phyloP scores from a whole-genome alignment of 2,888 invertebrate species.

The Ochropacha duplaris region DNA sequence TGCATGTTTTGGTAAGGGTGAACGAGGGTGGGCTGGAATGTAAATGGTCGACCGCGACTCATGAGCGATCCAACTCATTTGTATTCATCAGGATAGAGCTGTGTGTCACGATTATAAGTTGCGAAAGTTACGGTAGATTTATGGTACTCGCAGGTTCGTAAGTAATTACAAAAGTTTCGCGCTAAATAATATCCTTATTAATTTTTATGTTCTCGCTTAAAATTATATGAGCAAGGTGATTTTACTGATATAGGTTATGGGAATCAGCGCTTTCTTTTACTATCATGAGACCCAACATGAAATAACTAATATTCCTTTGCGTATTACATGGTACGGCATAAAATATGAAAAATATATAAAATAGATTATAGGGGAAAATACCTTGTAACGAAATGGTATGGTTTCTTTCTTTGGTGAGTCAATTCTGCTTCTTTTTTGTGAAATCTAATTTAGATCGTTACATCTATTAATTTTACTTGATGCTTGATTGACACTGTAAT shows the following conservation, averaged over 20 bases:
- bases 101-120: conserved; percentile 16
- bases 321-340: too few relatives aligned
- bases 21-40: conserved; percentile 16
- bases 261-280: background rate
- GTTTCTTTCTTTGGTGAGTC: too few relatives aligned
- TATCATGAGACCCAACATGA: too few relatives aligned
- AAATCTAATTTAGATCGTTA: too few relatives aligned
- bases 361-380: too few relatives aligned
- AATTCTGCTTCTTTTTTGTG: too few relatives aligned
- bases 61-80: conserved; percentile 31
- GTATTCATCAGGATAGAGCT: conserved; percentile 39
- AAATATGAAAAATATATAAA: too few relatives aligned
- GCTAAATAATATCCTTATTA: conserved; percentile 15
- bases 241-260: background rate
- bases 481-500: too few relatives aligned
- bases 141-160: conserved; percentile 16
- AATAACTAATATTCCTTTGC: too few relatives aligned
- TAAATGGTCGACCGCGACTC: conserved; percentile 19
- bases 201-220: background rate
- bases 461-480: too few relatives aligned
- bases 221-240: background rate
- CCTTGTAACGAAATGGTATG: too few relatives aligned
- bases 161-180: conserved; percentile 4
- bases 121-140: conserved; percentile 23
- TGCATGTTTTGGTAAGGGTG: conserved; percentile 14